Conservation (phyloP, 1,140 invertebrate genomes). For the Pseudomyrmex sp. region DNA sequence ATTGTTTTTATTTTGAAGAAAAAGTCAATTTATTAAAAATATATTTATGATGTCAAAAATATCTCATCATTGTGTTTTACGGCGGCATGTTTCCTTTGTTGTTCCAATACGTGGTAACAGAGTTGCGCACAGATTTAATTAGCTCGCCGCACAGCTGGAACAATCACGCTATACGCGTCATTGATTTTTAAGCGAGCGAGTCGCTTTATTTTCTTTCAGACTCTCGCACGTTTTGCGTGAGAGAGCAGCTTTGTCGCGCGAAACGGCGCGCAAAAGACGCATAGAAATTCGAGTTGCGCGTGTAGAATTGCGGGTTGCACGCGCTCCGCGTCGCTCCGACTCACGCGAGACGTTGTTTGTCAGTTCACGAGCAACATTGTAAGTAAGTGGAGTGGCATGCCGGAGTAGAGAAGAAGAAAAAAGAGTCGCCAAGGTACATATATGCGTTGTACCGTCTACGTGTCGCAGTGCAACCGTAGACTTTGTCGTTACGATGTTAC, state of each 20-base stretch:
- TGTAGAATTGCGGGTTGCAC: slow-evolving; percentile 65
- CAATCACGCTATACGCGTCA: neutral
- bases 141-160: slow-evolving; percentile 18
- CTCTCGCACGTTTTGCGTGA: slow-evolving; percentile 48
- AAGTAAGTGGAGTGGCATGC: slow-evolving; percentile 66
- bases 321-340: slow-evolving; percentile 39
- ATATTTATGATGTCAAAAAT: too few relatives aligned
- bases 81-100: neutral
- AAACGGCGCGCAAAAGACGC: slow-evolving; percentile 56
- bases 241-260: slow-evolving; percentile 68
- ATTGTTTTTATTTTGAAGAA: too few relatives aligned
- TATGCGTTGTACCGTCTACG: slow-evolving; percentile 67
- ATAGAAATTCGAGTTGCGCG: slow-evolving; percentile 70
- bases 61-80: neutral
- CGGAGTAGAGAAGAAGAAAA: slow-evolving; percentile 11
- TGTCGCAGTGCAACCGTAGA: slow-evolving; percentile 37
- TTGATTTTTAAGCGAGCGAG: slow-evolving; percentile 29
- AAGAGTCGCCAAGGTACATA: slow-evolving; percentile 1
- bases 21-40: too few relatives aligned
- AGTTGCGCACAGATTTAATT: slow-evolving; percentile 17
- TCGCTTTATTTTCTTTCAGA: slow-evolving; percentile 38
- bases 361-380: slow-evolving; percentile 70
- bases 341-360: slow-evolving; percentile 66
- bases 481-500: slow-evolving; percentile 18
- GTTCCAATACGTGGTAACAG: neutral